Evolutionary conservation across 2,797 vertebrate genomes (phyloP), one percentile per base, ranked within the genome.

Genomic region (Orestias chungarensis): DNA sequence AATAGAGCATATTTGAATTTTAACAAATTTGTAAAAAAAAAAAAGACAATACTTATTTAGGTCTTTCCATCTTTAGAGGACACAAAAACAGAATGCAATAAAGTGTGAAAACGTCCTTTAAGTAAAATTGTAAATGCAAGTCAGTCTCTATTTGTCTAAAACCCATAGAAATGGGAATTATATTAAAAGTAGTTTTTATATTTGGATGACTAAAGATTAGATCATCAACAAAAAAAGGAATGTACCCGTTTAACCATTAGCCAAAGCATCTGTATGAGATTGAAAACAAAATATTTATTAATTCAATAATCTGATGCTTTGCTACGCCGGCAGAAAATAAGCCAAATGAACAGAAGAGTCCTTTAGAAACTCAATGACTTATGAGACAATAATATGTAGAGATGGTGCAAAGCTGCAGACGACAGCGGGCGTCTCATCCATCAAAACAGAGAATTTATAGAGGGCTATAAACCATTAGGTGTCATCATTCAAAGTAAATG

Each of bases 401-500:
- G 75, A 71, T 40, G 64, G 38, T 50, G 10, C 73, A 35, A 33
- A 61, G 70, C 76, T 55, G 71, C 47, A 83, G 70, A 84, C 33
- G 12, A 64, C 73, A 42, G 70, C 74, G 0, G 1, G 27, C 1
- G 68, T 68, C 79, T 49, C 82, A 86, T 85, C 83, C 81, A 77
- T 88, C 87, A 89, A 70, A 76, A 66, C 33, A 76, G 75, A 62
- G 78, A 65, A 67, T 42, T 75, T 40, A 49, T 70, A 11, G 75
- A 80, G 79, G 73, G 75, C 76, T 74, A 74, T 66, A 77, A 80
- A 83, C 35, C 76, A 81, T 75, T 62, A 78, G 27, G 77, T 55
- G 75, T 75, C 85, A 88, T 86, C 76, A 70, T 73, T 90, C 82
- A 82, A 75, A 73, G 74, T 73, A 81, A 91, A 91, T 88, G 85